These are phyloP conservation scores for Drosophila repletoides DNA, from an alignment of 1,140 invertebrate species.

Conservation along the genomic window DNA sequence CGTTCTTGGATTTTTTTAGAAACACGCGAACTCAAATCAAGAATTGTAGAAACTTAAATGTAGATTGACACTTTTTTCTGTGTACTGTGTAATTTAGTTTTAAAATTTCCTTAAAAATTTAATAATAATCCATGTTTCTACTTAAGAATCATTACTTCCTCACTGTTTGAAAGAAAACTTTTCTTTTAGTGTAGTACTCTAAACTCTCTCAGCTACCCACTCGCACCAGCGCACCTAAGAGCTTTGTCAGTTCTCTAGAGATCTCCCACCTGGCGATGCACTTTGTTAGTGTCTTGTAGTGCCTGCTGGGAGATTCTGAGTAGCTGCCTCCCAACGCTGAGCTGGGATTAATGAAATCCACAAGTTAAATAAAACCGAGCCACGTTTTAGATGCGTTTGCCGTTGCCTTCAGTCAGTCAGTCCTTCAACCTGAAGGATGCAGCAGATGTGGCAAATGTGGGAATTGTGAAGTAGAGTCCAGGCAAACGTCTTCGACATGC, in stretches of 20 bases:
- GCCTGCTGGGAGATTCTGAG: slow-evolving; percentile 20
- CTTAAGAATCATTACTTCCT: too few species aligned
- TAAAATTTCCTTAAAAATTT: too few species aligned
- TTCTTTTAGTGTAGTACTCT: too few species aligned
- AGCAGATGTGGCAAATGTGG: not conserved
- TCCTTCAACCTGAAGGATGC: slow-evolving; percentile 8
- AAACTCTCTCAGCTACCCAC: too few species aligned
- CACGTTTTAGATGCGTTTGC: slow-evolving; percentile 29
- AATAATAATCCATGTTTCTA: too few species aligned
- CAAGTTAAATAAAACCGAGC: slow-evolving; percentile 41
- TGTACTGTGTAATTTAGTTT: too few species aligned
- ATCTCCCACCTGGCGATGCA: slow-evolving; percentile 44
- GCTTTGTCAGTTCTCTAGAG: slow-evolving; percentile 29
- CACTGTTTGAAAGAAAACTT: too few species aligned
- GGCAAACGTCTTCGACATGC: slow-evolving; percentile 44
- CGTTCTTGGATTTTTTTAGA: too few species aligned
- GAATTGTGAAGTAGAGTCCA: slow-evolving; percentile 24
- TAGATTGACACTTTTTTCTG: too few species aligned
- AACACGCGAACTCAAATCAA: too few species aligned
- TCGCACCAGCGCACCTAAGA: slow-evolving; percentile 15
- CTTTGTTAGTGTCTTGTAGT: slow-evolving; percentile 52
- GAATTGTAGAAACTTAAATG: too few species aligned
- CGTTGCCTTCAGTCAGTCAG: not conserved
- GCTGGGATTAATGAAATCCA: slow-evolving; percentile 55
- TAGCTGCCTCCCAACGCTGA: slow-evolving; percentile 34